Evolutionary conservation across 2,888 invertebrate species (phyloP), one percentile per base, ranked within the genome.

Genomic region (Pediacus dermestoides): DNA sequence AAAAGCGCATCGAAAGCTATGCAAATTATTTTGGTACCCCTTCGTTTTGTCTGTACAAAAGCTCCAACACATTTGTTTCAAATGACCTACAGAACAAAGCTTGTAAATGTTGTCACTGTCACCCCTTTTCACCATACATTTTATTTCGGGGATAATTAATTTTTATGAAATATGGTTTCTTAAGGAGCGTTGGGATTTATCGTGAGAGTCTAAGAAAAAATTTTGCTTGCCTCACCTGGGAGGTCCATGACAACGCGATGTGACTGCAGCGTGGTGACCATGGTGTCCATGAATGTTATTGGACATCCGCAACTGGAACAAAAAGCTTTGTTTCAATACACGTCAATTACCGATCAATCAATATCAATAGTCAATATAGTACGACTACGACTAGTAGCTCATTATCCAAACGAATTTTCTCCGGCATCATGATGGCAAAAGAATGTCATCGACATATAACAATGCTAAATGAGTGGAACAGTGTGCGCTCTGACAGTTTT

Each of bases 221-320:
- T n/a, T n/a, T n/a, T n/a, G n/a, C n/a, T n/a, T n/a, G 14, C 18
- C 57, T 53, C 66, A 66, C 61, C 68, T 65, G 53, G 64, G 64
- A 39, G 66, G 68, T 58, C 67, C 66, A 39, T 70, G 68, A 43
- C 68, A 70, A 25, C 70, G 60, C 28, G 67, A 60, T 7, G 66
- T 58, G 9, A 66, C 63, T 2, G 59, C 52, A 32, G 61, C 66
- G 34, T 68, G 68, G 42, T 67, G 67, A 3, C 63, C 66, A 39
- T 67, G 66, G 46, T 67, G 67, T 22, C 55, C 64, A 55, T 78
- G 78, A 8, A 75, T 66, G 35, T 72, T 72, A 62, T 76, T 76
- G 16, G 76, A 71, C 64, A 78, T 75, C 58, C 78, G 72, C 45
- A 80, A 73, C 64, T 77, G 70, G 58, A 77, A 76, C 61, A 75